A percentile compares a stretch with the other conserved stretches of the same genome.
phyloP scores from a whole-genome alignment of 2,888 invertebrate species.

The Drosophila paracracens region DNA sequence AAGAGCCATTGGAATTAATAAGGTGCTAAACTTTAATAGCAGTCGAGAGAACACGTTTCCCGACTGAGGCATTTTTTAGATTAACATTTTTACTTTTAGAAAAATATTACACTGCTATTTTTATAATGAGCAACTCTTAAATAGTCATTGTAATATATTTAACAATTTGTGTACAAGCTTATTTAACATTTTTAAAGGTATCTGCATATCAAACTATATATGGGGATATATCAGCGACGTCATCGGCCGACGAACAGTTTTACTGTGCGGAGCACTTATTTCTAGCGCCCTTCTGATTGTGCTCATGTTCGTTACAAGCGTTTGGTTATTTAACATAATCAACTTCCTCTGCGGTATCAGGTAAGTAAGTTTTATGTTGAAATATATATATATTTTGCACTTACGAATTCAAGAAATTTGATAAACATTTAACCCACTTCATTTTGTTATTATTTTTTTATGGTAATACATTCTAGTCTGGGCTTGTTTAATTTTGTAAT shows the following conservation, averaged over 20 bases:
- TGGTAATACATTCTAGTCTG: not conserved
- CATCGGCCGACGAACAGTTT: constrained; percentile 73
- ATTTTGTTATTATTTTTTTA: not conserved
- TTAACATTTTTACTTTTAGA: not conserved
- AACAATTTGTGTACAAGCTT: not conserved
- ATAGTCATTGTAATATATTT: not conserved
- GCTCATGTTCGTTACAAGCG: constrained; percentile 79
- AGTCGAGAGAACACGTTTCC: not conserved
- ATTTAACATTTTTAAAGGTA: constrained; percentile 50
- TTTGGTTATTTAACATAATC: constrained; percentile 79
- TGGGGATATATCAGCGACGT: constrained; percentile 81
- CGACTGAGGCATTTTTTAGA: not conserved
- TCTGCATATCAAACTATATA: constrained; percentile 81
- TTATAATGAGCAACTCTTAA: not conserved
- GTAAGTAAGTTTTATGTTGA: constrained; percentile 48
- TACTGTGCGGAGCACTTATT: constrained; percentile 68
- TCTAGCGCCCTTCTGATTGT: constrained; percentile 70
- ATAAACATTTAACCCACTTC: not conserved
- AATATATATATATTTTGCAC: not conserved
- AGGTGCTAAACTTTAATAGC: not conserved
- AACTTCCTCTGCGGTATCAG: constrained; percentile 78
- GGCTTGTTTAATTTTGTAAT: not conserved
- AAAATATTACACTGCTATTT: not conserved
- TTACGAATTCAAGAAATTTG: not conserved
- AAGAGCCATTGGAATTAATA: not conserved